phyloP scores from a whole-genome alignment of 64 coral and sea anemone species.

The Pachyseris speciosa region DNA sequence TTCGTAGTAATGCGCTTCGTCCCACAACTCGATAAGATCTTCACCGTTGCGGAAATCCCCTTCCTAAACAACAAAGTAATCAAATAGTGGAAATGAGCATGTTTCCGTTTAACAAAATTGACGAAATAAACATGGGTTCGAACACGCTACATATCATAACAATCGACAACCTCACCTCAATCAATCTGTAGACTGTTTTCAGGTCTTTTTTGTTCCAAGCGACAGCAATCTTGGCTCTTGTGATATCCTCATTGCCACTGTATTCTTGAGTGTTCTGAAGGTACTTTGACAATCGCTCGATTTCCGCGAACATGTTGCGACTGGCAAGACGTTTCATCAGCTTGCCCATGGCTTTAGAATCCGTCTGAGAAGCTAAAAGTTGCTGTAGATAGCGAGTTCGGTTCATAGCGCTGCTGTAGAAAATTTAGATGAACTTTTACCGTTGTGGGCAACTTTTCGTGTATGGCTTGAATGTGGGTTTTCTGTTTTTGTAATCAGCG shows the following conservation, averaged over 20 bases:
- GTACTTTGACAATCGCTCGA: background rate
- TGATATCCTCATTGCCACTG: conserved; percentile 12
- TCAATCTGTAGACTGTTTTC: background rate
- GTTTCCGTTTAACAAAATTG: background rate
- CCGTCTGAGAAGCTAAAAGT: background rate
- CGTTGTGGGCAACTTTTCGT: too few species aligned
- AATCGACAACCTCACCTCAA: background rate
- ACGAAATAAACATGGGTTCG: background rate
- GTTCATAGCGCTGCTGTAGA: background rate
- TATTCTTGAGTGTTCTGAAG: background rate
- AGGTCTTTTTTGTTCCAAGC: conserved; percentile 37
- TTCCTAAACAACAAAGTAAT: background rate
- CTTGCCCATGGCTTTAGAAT: background rate
- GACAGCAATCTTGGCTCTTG: background rate
- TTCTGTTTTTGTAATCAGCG: too few species aligned
- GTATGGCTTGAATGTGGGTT: too few species aligned
- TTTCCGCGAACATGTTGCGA: conserved; percentile 6
- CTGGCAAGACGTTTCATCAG: background rate
- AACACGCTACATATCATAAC: background rate
- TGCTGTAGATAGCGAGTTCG: background rate
- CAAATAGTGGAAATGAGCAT: background rate
- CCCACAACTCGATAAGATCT: conserved; percentile 37
- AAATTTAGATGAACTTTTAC: background rate
- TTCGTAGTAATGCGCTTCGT: conserved; percentile 16
- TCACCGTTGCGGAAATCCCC: conserved; percentile 9